Evolutionary conservation across 2,888 invertebrate genomes (phyloP), one percentile per base, ranked within the genome.

Genomic region (Drosophila incognita): DNA sequence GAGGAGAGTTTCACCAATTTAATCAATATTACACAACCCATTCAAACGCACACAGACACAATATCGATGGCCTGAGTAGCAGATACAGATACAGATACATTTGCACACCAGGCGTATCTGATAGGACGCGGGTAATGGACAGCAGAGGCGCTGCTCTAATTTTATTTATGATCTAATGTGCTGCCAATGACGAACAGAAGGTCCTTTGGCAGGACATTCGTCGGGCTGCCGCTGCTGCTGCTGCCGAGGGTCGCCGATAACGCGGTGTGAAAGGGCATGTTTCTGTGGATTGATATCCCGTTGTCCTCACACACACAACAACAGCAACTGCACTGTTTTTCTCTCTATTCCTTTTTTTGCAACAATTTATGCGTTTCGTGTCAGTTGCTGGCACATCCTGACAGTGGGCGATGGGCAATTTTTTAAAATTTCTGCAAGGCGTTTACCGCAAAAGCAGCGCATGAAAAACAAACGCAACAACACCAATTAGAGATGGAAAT

Each of bases 181-280:
- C 78, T 75, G 72, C 69, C 71, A 78, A 69, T 85, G 77, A 84
- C 62, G 82, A 81, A 62, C 59, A 53, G 51, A 63, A 54, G 42
- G 53, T 40, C 71, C 46, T 71, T 57, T 71, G 71, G 42, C 62
- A 62, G 71, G 62, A 71, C 49, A 56, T 33, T 54, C 53, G 52
- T 27, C 27, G 52, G 53, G 58, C 60, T 24, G 21, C 33, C 10
- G 33, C 8, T 15, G 21, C 29, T 7, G 8, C 36, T 35, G 53
- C 24, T 24, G 42, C 40, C 52, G 65, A 73, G 62, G 72, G 75
- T 66, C 77, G 68, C 81, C 74, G 79, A 78, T 78, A 84, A 83
- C 81, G 83, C 80, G 90, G 92, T 91, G 90, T 89, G 91, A 90
- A 92, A 92, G 92, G 92, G 92, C 91, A 92, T 92, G 93, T 93